phyloP scores from a whole-genome alignment of 2,888 invertebrate species.

The Coenonympha glycerion region DNA sequence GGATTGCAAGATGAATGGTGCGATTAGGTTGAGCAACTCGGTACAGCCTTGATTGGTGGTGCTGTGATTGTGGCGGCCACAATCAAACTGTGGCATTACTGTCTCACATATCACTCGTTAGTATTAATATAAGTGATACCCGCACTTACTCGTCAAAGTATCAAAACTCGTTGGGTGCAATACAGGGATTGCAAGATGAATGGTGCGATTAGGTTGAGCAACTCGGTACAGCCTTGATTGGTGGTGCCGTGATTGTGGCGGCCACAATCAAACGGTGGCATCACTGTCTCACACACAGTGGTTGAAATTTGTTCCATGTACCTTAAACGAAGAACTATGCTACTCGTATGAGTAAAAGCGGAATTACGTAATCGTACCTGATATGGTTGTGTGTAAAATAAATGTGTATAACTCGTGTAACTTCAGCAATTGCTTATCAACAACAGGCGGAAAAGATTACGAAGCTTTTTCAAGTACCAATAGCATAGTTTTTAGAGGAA shows the following conservation, averaged over 20 bases:
- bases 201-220: slow-evolving; percentile 51
- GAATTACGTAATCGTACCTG: not conserved
- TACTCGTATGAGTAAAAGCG: not conserved
- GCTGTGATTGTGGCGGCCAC: slow-evolving; percentile 37
- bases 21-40: slow-evolving; percentile 51
- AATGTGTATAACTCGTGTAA: too few relatives aligned
- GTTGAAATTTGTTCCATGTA: not conserved
- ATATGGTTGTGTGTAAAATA: too few relatives aligned
- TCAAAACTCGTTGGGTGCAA: slow-evolving; percentile 34
- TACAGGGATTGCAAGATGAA: slow-evolving; percentile 37
- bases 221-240: slow-evolving; percentile 53
- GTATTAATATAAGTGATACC: not conserved
- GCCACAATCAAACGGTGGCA: slow-evolving; percentile 32
- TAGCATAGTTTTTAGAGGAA: too few relatives aligned
- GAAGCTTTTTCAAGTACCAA: too few relatives aligned
- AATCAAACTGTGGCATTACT: slow-evolving; percentile 27
- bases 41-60: slow-evolving; percentile 54
- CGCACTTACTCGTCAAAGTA: slow-evolving; percentile 20
- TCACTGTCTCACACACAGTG: slow-evolving; percentile 1
- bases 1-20: slow-evolving; percentile 39
- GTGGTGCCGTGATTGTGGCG: slow-evolving; percentile 41
- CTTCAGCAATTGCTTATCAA: too few relatives aligned
- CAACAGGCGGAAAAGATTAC: too few relatives aligned
- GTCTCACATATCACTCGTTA: too few relatives aligned
- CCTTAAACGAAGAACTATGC: not conserved